phyloP scores from a whole-genome alignment of 2,113 vertebrate genomes.

The Circaetus cinerascens region DNA sequence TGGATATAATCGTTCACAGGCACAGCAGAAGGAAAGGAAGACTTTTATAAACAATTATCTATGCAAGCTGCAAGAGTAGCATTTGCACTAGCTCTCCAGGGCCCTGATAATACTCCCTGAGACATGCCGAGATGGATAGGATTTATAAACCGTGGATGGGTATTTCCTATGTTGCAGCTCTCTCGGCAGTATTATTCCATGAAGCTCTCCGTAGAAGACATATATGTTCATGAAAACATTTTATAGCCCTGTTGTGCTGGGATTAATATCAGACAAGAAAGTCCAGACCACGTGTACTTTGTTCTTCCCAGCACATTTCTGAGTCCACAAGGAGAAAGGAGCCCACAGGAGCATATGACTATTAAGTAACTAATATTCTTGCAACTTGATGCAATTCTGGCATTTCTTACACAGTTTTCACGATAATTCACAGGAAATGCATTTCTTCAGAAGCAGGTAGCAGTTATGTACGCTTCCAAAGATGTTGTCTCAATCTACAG shows the following conservation, averaged over 20 bases:
- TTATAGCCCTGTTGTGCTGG: constrained; percentile 56
- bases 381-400: background rate
- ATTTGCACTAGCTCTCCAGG: constrained; percentile 42
- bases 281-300: background rate
- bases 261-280: constrained; percentile 39
- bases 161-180: constrained; percentile 3
- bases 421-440: background rate
- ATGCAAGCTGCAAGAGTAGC: constrained; percentile 34
- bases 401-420: background rate
- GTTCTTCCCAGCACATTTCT: background rate
- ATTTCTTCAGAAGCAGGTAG: background rate
- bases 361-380: constrained; percentile 22
- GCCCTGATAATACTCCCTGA: background rate
- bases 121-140: constrained; percentile 9
- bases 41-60: constrained; percentile 47
- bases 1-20: constrained; percentile 12
- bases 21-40: constrained; percentile 30
- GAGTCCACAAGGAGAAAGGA: background rate
- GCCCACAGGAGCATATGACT: background rate
- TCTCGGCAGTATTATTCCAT: background rate
- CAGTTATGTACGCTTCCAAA: background rate
- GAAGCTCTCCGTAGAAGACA: constrained; percentile 25
- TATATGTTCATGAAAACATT: constrained; percentile 48
- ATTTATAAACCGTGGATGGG: constrained; percentile 29
- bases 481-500: background rate